Evolutionary conservation across 2,113 vertebrate species (phyloP).

Genomic region (Pedetes capensis): DNA sequence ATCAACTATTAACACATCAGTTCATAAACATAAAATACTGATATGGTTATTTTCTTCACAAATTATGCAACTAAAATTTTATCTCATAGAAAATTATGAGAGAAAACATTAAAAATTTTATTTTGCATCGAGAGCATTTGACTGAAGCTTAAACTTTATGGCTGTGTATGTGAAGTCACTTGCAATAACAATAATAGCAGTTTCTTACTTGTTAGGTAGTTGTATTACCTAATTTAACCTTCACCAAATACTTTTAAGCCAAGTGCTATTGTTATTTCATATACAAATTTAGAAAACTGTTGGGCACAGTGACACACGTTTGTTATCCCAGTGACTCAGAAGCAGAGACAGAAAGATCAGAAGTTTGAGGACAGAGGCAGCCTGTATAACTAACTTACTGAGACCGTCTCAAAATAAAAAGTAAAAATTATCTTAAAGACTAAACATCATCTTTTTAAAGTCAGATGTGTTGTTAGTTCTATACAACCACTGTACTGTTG

Average conservation of each 20-base stretch:
- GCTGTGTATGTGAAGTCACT: background rate
- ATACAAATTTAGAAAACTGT: slow-evolving; percentile 4
- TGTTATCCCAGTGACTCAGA: too few relatives aligned
- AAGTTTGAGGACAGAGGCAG: too few relatives aligned
- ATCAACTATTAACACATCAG: background rate
- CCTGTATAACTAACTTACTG: too few relatives aligned
- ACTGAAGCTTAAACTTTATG: background rate
- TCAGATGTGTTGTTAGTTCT: background rate
- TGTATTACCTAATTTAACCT: background rate
- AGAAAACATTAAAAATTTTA: background rate
- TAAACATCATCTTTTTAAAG: background rate
- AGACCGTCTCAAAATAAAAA: too few relatives aligned
- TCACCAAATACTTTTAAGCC: background rate
- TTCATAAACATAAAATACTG: background rate
- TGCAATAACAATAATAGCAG: background rate
- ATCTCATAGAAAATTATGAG: background rate
- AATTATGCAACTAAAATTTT: background rate
- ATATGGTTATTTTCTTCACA: slow-evolving; percentile 6
- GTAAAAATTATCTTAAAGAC: background rate
- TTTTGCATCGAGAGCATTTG: background rate
- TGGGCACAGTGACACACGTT: too few relatives aligned
- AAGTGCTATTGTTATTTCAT: background rate
- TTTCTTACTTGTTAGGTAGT: background rate
- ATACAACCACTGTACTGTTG: background rate
- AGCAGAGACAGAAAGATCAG: too few relatives aligned